Evolutionary conservation across 2,113 vertebrate genomes (phyloP), one percentile per base, ranked within the genome.

Genomic region (Platanista minor): DNA sequence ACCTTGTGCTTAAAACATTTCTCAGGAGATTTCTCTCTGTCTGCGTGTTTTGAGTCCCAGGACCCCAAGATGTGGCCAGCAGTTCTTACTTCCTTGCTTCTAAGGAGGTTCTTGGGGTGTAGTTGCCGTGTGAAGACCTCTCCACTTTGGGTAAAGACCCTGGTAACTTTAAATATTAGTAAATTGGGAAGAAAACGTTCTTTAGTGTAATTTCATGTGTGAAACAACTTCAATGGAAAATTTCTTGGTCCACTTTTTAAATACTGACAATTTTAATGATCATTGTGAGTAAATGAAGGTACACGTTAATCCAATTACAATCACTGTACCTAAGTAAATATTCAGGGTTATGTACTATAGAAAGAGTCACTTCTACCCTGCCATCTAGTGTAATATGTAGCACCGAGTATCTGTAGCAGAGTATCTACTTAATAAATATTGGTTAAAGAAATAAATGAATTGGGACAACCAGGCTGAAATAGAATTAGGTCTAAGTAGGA

Each of bases 221-320:
- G n/a, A 86, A 78, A 85, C 54, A 78, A 77, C 36, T 89, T 82
- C 57, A 49, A 0, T 43, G 25, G 15, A 64, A 92, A 87, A 29
- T 72, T 88, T 95, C 46, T 84, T 62, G 33, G 52, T 84, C 75
- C 3, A n/a, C 31, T 93, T 96, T 95, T 41, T 49, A 91, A 96
- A 91, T 85, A 91, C 6, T 21, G 49, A 83, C 18, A n/a, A 12
- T 75, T 95, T 54, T 41, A 66, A 78, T 54, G 25, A 20, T 81
- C 2, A 61, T 54, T 72, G n/a, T 83, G 75, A 93, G 18, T 86
- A 75, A 95, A 74, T 54, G 20, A 80, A 96, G 17, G 59, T 64
- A n/a, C 25, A 13, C 64, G 29, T 69, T 94, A 78, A 67, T 80
- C 6, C 9, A 75, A 0, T 59, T 72, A 71, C 2, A 54, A 21